Conservation (phyloP, 2,888 invertebrate genomes). For the Autographa gamma region DNA sequence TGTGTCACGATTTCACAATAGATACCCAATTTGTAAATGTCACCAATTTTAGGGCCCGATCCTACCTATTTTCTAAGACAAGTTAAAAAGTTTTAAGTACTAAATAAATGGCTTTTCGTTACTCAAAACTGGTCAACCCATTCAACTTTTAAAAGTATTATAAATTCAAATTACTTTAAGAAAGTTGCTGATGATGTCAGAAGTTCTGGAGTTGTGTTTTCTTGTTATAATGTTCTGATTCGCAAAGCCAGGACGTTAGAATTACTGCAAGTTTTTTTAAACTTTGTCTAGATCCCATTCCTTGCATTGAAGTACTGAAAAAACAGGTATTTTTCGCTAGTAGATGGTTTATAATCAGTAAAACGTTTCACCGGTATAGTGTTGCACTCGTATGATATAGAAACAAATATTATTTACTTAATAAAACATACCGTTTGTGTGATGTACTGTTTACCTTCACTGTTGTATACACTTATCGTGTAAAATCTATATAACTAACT, state of each 20-base stretch:
- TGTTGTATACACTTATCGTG: no score
- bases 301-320: no score
- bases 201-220: conserved; percentile 12
- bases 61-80: conserved; percentile 6
- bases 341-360: no score
- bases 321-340: no score
- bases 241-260: not conserved
- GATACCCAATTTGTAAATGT: conserved; percentile 1
- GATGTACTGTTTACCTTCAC: no score
- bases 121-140: conserved; percentile 37
- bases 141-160: conserved; percentile 48
- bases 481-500: no score
- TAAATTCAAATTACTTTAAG: conserved; percentile 47
- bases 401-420: no score
- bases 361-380: no score
- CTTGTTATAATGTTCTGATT: conserved; percentile 20
- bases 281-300: no score
- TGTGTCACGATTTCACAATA: not conserved
- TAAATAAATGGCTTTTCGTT: conserved; percentile 33
- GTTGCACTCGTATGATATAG: no score
- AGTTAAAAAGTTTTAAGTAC: conserved; percentile 32
- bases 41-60: not conserved
- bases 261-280: not conserved
- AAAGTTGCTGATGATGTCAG: conserved; percentile 36
- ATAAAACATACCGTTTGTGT: no score